These are phyloP conservation scores for Aphelenchoides fujianensis DNA, from an alignment of 1,140 invertebrate species.

Conservation along the genomic window DNA sequence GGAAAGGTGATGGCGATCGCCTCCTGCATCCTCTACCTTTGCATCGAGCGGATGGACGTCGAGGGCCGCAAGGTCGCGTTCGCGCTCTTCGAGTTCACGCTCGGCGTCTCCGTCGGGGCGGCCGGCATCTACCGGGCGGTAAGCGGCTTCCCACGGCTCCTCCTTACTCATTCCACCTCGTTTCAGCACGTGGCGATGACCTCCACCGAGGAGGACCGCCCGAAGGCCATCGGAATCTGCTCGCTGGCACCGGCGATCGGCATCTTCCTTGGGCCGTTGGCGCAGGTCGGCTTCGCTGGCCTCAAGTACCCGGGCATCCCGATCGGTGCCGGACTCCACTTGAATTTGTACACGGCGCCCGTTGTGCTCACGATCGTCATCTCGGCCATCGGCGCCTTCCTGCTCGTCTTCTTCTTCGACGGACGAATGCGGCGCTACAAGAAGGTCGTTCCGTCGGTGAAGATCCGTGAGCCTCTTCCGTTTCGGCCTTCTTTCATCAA, in stretches of 20 bases:
- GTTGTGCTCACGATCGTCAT: constrained; percentile 24
- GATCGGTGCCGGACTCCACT: constrained; percentile 24
- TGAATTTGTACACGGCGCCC: constrained; percentile 38
- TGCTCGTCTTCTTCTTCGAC: constrained; percentile 31
- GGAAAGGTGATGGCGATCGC: constrained; percentile 42
- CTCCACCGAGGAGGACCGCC: constrained; percentile 44
- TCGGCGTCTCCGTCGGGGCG: constrained; percentile 46
- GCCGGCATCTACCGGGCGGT: constrained; percentile 23
- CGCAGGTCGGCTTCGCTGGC: constrained; percentile 28
- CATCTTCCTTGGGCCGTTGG: constrained; percentile 46
- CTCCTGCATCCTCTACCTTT: constrained; percentile 51
- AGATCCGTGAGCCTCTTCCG: not conserved
- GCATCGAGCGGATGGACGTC: constrained; percentile 33
- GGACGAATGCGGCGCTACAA: constrained; percentile 22
- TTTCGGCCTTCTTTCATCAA: not conserved
- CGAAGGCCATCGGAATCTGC: constrained; percentile 50
- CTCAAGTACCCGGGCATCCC: constrained; percentile 31
- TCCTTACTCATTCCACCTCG: not conserved
- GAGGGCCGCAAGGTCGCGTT: constrained; percentile 26
- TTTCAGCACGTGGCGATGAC: constrained; percentile 51
- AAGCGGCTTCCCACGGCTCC: no score
- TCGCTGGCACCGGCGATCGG: constrained; percentile 50
- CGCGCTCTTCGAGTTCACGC: constrained; percentile 51
- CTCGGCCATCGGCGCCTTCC: constrained; percentile 22
- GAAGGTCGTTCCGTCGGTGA: not conserved